Base-by-base conservation (phyloP, 2,113 vertebrate genomes). In the Seriola dumerili region DNA sequence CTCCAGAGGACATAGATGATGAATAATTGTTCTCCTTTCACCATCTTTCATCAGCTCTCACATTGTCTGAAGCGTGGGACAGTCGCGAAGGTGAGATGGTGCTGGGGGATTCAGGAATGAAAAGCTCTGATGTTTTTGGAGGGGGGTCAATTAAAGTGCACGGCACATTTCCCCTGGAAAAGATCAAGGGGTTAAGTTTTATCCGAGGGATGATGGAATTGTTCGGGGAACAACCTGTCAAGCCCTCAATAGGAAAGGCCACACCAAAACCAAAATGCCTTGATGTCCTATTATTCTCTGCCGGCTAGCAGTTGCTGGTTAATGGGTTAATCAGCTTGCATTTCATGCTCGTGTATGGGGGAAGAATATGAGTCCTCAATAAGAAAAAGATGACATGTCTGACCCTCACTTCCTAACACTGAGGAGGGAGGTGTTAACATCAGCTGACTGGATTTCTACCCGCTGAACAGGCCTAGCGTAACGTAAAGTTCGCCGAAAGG, bases 91-190 rank as follows among this genome's bases (percentile, higher is more conserved):
- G 77, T 67, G 67, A 62, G 76, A 78, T 29, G 7, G 9, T 25
- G 78, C 29, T 5, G 10, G 23, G 48, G 25, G 34, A 68, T 46
- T 55, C 34, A 38, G 68, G 54, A 46, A 55, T 62, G 42, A 61
- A 74, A 54, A 73, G 68, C 61, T n/a, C 23, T 9, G 55, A 52
- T 40, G 25, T 57, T 78, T 57, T 58, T 7, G n/a, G 34, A 54
- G 12, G 19, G 19, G 55, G 89, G 77, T 93, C 93, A 89, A 67
- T 48, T 36, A 83, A 81, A 92, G 93, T 93, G 61, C 83, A 78
- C 46, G 71, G 52, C 78, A 86, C 48, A 82, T 85, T 85, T 86
- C 48, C 63, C 19, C 55, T 10, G 69, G 69, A 25, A 14, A 25
- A 59, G 88, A 83, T 88, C 72, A 32, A 11, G n/a, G 40, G 81